Evolutionary conservation across 2,113 vertebrate genomes (phyloP).

Genomic region (Dipodomys merriami): DNA sequence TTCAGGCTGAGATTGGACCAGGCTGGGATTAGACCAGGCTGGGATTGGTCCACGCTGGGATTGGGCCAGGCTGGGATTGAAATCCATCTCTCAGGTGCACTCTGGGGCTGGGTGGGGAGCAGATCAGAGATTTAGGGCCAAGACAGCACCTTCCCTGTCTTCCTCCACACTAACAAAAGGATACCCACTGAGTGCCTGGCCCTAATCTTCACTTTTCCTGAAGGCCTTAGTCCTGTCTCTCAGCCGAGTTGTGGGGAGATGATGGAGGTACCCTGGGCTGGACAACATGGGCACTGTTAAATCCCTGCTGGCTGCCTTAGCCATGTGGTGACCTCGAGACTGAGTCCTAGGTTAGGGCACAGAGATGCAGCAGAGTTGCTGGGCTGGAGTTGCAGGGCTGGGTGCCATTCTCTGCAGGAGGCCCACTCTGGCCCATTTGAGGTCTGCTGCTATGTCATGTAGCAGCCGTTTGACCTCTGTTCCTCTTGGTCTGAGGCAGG

Average conservation of each 20-base stretch:
- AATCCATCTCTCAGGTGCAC: background rate
- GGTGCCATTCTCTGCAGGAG: rapidly evolving
- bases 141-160: background rate
- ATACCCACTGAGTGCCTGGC: background rate
- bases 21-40: too few species aligned
- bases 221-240: background rate
- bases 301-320: rapidly evolving
- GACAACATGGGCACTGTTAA: background rate
- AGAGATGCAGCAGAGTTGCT: background rate
- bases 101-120: background rate
- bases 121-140: background rate
- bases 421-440: too few species aligned
- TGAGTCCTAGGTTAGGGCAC: background rate
- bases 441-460: too few species aligned
- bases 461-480: rapidly evolving
- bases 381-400: background rate
- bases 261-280: background rate
- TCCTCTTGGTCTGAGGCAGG: too few species aligned
- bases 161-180: background rate
- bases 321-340: background rate
- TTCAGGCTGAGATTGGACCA: too few species aligned
- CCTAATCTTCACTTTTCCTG: background rate
- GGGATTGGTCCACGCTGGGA: too few species aligned
- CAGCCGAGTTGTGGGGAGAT: background rate
- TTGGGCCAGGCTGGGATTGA: rapidly evolving